A percentile compares a stretch with the other conserved stretches of the same genome.
phyloP scores from a whole-genome alignment of 1,140 invertebrate species.

The Ceratina calcarata region DNA sequence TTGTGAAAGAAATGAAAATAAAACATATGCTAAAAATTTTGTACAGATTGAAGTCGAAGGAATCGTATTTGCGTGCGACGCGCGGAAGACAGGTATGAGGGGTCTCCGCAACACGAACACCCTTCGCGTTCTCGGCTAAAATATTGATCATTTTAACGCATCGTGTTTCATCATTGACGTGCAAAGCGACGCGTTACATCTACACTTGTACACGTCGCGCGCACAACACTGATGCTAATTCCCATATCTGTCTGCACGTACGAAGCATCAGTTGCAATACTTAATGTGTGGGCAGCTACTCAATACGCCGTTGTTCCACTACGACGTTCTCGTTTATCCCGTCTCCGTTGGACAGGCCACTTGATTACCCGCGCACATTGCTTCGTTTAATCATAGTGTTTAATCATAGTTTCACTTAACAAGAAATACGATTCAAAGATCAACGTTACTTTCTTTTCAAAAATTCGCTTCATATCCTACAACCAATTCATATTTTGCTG shows the following conservation, averaged over 20 bases:
- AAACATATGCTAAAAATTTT: too few species aligned
- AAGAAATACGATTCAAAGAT: not conserved
- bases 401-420: not conserved
- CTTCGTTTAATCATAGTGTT: slow-evolving; percentile 23
- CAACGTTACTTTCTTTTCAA: not conserved
- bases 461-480: too few species aligned
- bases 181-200: too few species aligned
- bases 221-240: not conserved
- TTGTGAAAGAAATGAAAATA: too few species aligned
- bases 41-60: too few species aligned
- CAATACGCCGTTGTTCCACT: not conserved
- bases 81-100: not conserved
- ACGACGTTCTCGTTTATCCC: slow-evolving; percentile 9
- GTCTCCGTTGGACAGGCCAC: slow-evolving; percentile 1
- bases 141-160: slow-evolving; percentile 23
- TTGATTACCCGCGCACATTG: slow-evolving; percentile 20
- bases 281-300: not conserved
- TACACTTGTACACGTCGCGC: too few species aligned
- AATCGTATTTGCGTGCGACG: not conserved
- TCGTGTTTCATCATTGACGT: not conserved
- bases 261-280: not conserved
- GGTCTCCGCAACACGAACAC: not conserved
- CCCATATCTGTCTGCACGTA: not conserved
- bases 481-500: too few species aligned
- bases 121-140: slow-evolving; percentile 3